Percentiles rank a stretch among this genome's conserved stretches.
Evolutionary conservation across 1,140 invertebrate species (phyloP).

Genomic region (Pissodes strobi): DNA sequence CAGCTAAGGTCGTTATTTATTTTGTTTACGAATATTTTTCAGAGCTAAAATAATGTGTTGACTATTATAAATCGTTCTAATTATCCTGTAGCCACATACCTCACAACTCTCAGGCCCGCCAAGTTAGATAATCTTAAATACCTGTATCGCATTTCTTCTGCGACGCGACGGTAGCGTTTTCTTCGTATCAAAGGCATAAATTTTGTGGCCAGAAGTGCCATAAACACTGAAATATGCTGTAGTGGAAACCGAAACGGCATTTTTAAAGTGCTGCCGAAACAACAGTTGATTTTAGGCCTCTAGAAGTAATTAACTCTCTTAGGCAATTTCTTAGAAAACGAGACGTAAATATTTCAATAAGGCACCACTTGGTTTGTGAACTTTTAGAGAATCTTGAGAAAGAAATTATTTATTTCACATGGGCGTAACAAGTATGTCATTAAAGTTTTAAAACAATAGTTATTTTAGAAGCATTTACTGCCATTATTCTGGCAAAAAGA

Average conservation of each 20-base stretch:
- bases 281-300: conserved; percentile 3
- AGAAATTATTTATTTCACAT: too few species aligned
- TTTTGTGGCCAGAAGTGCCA: background rate
- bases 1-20: too few species aligned
- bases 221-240: conserved; percentile 9
- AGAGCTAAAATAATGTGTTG: too few species aligned
- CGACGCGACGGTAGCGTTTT: conserved; percentile 18
- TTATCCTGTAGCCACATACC: conserved; percentile 5
- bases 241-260: conserved; percentile 12
- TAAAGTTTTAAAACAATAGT: too few species aligned
- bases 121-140: conserved; percentile 16
- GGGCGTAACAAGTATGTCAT: too few species aligned
- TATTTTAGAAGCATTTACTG: too few species aligned
- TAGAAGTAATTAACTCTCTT: conserved; percentile 10
- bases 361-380: background rate
- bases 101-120: background rate
- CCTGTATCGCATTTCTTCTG: conserved; percentile 12
- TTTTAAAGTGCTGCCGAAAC: conserved; percentile 14
- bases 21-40: too few species aligned
- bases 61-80: background rate
- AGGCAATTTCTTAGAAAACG: conserved; percentile 16
- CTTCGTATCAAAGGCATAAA: conserved; percentile 4
- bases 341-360: background rate
- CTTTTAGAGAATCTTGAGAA: background rate
- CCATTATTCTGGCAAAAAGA: too few species aligned